Conservation (phyloP, 2,797 vertebrate species). For the Notoglanidium macrostoma region DNA sequence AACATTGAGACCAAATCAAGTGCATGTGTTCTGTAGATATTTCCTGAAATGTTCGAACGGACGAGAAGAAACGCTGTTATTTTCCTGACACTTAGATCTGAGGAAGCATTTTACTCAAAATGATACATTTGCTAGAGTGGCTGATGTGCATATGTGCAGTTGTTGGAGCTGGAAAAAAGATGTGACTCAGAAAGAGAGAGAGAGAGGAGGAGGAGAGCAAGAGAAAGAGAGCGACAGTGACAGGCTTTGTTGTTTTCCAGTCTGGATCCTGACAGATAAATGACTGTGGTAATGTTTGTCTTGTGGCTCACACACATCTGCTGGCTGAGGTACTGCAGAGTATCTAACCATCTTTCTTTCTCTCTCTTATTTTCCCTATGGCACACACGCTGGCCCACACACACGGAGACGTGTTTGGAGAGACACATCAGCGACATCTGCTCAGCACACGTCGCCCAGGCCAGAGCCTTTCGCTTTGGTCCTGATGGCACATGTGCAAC, state of each 20-base stretch:
- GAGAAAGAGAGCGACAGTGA: slow-evolving; percentile 45
- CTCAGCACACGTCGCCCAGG: not conserved
- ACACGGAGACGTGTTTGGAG: slow-evolving; percentile 13
- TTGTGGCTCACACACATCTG: slow-evolving; percentile 48
- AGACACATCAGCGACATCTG: slow-evolving; percentile 39
- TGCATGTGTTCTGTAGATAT: slow-evolving; percentile 6
- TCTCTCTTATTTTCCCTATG: slow-evolving; percentile 12
- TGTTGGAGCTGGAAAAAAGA: slow-evolving; percentile 1
- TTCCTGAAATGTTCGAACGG: not conserved
- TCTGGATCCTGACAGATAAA: slow-evolving; percentile 58
- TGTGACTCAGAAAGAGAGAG: slow-evolving; percentile 10
- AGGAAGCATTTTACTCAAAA: slow-evolving; percentile 17
- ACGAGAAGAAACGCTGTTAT: slow-evolving; percentile 4
- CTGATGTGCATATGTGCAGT: slow-evolving; percentile 29
- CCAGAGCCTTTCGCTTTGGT: not conserved
- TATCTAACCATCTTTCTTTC: slow-evolving; percentile 33
- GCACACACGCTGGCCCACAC: slow-evolving; percentile 19
- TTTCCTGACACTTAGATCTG: slow-evolving; percentile 11
- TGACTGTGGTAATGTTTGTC: slow-evolving; percentile 56
- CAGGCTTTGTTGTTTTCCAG: slow-evolving; percentile 59
- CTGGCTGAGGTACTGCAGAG: slow-evolving; percentile 36
- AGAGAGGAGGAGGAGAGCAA: slow-evolving; percentile 46
- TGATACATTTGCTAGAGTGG: slow-evolving; percentile 6
- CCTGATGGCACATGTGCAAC: slow-evolving; percentile 10
- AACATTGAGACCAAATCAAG: not conserved